Conservation (phyloP, 2,113 vertebrate genomes). For the Columbina picui region DNA sequence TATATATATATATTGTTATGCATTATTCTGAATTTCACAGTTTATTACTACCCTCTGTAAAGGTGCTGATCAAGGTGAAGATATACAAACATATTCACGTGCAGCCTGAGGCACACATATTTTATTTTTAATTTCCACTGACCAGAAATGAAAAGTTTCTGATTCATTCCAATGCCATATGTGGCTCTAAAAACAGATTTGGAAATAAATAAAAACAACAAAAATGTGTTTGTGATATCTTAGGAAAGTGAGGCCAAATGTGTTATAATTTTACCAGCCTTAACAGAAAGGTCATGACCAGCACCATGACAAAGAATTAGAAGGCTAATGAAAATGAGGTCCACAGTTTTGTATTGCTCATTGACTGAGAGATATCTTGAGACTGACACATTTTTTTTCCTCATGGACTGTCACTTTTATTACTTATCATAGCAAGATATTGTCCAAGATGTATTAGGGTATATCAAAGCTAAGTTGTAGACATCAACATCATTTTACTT, state of each 20-base stretch:
- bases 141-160: neutral
- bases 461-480: neutral
- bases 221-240: neutral
- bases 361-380: neutral
- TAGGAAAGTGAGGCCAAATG: neutral
- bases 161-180: neutral
- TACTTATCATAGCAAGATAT: neutral
- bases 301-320: neutral
- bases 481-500: neutral
- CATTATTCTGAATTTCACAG: neutral
- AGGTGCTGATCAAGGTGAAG: neutral
- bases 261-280: neutral
- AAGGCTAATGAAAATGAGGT: neutral
- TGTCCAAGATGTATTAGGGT: neutral
- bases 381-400: neutral
- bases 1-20: neutral
- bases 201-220: neutral
- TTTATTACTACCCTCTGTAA: neutral
- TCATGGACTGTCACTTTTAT: neutral
- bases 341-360: neutral
- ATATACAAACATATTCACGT: neutral
- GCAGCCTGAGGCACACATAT: neutral
- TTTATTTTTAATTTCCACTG: neutral
- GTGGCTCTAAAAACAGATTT: neutral
- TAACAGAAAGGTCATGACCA: neutral